These are phyloP conservation scores for Aphaenogaster ashmeadi DNA, from an alignment of 1,140 invertebrate species.

Conservation along the genomic window DNA sequence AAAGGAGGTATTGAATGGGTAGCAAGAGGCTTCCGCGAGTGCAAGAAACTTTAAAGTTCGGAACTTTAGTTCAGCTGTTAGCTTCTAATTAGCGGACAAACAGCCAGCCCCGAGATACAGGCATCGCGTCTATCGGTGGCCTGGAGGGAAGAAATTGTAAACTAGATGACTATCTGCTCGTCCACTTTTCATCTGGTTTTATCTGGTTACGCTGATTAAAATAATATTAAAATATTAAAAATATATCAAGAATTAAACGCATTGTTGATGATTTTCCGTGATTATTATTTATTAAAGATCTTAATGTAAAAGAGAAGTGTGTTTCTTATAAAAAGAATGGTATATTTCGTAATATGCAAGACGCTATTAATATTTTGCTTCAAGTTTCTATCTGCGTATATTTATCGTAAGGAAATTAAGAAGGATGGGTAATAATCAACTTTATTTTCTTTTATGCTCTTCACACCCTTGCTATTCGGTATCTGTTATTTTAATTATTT, in stretches of 20 bases:
- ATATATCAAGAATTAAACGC: background rate
- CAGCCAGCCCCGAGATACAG: slow-evolving; percentile 81
- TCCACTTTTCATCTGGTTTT: slow-evolving; percentile 31
- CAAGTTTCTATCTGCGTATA: background rate
- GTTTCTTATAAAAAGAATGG: background rate
- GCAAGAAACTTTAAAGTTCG: slow-evolving; percentile 86
- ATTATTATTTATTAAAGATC: background rate
- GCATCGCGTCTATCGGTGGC: slow-evolving; percentile 55
- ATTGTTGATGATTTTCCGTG: background rate
- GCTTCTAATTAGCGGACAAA: slow-evolving; percentile 87
- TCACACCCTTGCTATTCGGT: background rate
- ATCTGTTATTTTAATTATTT: background rate
- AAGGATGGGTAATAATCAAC: background rate
- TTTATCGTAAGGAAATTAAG: background rate
- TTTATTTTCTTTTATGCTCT: background rate
- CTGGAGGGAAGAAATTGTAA: slow-evolving; percentile 69
- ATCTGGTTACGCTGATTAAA: background rate
- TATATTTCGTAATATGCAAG: background rate
- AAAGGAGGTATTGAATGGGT: slow-evolving; percentile 69
- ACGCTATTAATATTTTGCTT: slow-evolving; percentile 2
- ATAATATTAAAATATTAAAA: slow-evolving; percentile 18
- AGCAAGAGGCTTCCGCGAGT: slow-evolving; percentile 75
- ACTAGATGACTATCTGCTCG: slow-evolving; percentile 31
- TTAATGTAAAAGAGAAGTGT: background rate
- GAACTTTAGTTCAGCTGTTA: slow-evolving; percentile 85